Conservation (phyloP, 2,113 vertebrate species). For the Globicephala melas region DNA sequence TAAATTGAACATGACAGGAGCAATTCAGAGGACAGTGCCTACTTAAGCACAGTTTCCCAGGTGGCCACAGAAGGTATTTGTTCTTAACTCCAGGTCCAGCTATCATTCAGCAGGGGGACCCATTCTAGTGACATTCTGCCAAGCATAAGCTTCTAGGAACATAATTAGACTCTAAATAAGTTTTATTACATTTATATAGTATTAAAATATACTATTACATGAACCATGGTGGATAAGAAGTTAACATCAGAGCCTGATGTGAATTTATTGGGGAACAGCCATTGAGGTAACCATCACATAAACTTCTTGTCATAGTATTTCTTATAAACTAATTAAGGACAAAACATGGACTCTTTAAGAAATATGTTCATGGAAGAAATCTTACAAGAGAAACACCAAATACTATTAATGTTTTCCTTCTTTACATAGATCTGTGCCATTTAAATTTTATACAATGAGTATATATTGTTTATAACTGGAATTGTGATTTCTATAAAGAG, state of each 20-base stretch:
- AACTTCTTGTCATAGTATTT: neutral
- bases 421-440: neutral
- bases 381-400: neutral
- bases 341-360: neutral
- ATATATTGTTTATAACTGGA: neutral
- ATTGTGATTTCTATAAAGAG: neutral
- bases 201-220: neutral
- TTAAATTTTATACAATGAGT: neutral
- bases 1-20: neutral
- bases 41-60: neutral
- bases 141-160: neutral
- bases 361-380: neutral
- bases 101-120: neutral
- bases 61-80: neutral
- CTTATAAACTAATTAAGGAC: neutral
- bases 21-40: neutral
- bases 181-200: neutral
- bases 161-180: neutral
- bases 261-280: neutral
- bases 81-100: neutral
- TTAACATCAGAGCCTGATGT: neutral
- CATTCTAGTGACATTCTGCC: neutral
- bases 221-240: neutral
- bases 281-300: neutral
- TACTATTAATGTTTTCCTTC: neutral